Conservation (phyloP, 30 jellyfish, hydroid and myxozoan genomes). For the Pelagia noctiluca region DNA sequence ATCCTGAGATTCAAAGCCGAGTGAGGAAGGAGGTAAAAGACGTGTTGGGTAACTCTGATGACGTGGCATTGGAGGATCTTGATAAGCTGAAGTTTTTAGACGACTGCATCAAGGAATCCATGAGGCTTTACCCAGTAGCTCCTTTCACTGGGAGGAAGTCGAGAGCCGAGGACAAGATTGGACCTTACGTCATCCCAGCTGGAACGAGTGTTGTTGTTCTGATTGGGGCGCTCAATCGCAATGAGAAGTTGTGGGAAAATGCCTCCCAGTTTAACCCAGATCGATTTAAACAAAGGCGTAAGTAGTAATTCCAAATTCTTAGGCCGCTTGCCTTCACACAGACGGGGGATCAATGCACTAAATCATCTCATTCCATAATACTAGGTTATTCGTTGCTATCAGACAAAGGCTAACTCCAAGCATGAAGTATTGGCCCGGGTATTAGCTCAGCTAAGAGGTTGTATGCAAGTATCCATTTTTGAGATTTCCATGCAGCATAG, state of each 20-base stretch:
- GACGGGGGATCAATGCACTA: neutral
- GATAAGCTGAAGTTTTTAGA: slow-evolving; percentile 14
- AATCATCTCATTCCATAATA: neutral
- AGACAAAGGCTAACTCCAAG: too few species aligned
- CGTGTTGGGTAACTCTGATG: slow-evolving; percentile 11
- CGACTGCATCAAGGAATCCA: slow-evolving; percentile 48
- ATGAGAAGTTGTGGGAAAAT: slow-evolving; percentile 48
- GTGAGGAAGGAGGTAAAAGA: slow-evolving; percentile 2
- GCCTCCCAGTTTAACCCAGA: slow-evolving; percentile 50
- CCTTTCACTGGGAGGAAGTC: slow-evolving; percentile 8
- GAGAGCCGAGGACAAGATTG: slow-evolving; percentile 34
- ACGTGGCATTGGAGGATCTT: slow-evolving; percentile 28
- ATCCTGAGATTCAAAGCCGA: slow-evolving; percentile 9
- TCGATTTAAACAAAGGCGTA: slow-evolving; percentile 13
- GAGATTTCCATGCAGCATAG: neutral
- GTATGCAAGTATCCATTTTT: too few species aligned
- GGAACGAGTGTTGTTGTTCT: neutral
- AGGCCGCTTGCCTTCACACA: neutral
- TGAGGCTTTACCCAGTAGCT: slow-evolving; percentile 54
- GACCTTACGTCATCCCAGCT: slow-evolving; percentile 51
- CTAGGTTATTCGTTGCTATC: too few species aligned
- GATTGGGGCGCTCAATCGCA: slow-evolving; percentile 36
- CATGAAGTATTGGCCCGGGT: too few species aligned
- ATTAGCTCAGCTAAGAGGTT: too few species aligned
- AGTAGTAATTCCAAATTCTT: neutral